Evolutionary conservation across 2,888 invertebrate species (phyloP), one percentile per base, ranked within the genome.

Genomic region (Nowickia ferox): DNA sequence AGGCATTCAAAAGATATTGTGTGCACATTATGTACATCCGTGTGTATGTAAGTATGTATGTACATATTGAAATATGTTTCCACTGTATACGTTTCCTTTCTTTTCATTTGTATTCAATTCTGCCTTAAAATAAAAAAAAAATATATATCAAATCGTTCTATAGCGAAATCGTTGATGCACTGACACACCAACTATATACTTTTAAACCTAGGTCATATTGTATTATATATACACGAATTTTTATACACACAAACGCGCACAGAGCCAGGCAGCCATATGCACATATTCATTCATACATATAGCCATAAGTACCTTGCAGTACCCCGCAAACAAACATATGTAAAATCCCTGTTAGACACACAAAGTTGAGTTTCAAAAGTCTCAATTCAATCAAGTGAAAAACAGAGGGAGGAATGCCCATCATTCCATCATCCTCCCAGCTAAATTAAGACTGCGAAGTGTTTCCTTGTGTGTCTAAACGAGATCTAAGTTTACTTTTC

Each of bases 181-280:
- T 72, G 19, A 46, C 68, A 72, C 53, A 72, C 72, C 30, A 78
- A 68, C 38, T 46, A 66, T 61, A 59, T 68, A 74, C 74, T 78
- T 78, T 74, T 78, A 78, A 77, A 72, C 83, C 65, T 72, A 66
- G 77, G 77, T 83, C 77, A 78, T 22, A 69, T n/a, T 44, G 15
- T 38, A n/a, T n/a, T n/a, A n/a, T n/a, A n/a, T n/a, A 57, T 8
- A 66, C 42, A 53, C 11, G 40, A n/a, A 17, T 6, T 13, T 42
- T 9, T 0, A 48, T 11, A 65, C 65, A 76, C 11, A 38, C 44
- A 66, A 11, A 55, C 17, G 10, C 51, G 11, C 9, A 17, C 61
- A 61, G 2, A 10, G 10, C 6, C 10, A 44, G 6, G 6, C 30
- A 30, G 30, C 1, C 1, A 30, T 6, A 30, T 30, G 5, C 6